Conservation (phyloP, 2,797 vertebrate species). For the Sphaeramia orbicularis region DNA sequence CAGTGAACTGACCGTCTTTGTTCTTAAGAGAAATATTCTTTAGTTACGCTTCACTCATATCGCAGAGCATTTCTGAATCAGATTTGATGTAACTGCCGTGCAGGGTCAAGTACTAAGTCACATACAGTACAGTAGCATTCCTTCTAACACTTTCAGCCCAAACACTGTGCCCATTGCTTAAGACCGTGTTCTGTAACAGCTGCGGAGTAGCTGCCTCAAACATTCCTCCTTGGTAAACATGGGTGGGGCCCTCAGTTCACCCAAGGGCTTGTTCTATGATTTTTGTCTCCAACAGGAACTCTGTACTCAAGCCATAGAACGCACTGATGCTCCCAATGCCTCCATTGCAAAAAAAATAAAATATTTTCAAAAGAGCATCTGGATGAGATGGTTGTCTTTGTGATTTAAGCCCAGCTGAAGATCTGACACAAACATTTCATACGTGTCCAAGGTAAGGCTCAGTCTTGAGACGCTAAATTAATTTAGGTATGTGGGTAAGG, state of each 20-base stretch:
- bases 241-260: slow-evolving; percentile 78
- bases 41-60: slow-evolving; percentile 32
- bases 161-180: slow-evolving; percentile 73
- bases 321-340: slow-evolving; percentile 80
- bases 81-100: slow-evolving; percentile 49
- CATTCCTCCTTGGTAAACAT: slow-evolving; percentile 84
- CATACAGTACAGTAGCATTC: slow-evolving; percentile 75
- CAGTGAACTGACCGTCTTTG: slow-evolving; percentile 13
- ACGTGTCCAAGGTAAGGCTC: slow-evolving; percentile 16
- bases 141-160: slow-evolving; percentile 69
- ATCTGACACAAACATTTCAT: slow-evolving; percentile 8
- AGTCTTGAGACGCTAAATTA: slow-evolving; percentile 16
- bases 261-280: slow-evolving; percentile 78
- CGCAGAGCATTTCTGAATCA: slow-evolving; percentile 33
- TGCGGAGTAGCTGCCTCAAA: slow-evolving; percentile 79
- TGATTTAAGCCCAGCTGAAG: slow-evolving; percentile 17
- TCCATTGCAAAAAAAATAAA: slow-evolving; percentile 83
- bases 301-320: slow-evolving; percentile 80
- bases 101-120: slow-evolving; percentile 57
- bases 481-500: slow-evolving; percentile 23
- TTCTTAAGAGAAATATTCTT: slow-evolving; percentile 34
- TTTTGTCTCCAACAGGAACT: slow-evolving; percentile 72
- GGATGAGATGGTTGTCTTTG: slow-evolving; percentile 29
- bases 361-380: slow-evolving; percentile 65
- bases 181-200: slow-evolving; percentile 75